phyloP scores from a whole-genome alignment of 1,140 invertebrate species.

The Chymomyza costata region DNA sequence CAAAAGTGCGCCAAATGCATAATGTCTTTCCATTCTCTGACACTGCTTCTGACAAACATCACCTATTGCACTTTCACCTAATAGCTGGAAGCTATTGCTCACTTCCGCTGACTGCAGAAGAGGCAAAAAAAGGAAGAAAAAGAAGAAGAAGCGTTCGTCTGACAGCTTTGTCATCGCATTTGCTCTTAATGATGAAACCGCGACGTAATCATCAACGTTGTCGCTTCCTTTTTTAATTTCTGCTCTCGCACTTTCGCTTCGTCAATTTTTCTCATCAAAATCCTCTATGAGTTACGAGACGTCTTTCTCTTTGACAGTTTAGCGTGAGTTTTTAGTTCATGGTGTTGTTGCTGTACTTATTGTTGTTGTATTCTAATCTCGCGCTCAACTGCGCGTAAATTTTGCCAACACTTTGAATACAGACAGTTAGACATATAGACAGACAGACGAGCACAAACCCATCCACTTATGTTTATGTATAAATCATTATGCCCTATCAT shows the following conservation, averaged over 20 bases:
- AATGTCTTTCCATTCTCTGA: too few relatives aligned
- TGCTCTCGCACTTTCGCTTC: constrained; percentile 52
- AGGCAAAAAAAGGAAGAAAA: too few relatives aligned
- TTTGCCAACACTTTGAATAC: constrained; percentile 14
- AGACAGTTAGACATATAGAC: too few relatives aligned
- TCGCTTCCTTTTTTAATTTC: constrained; percentile 59
- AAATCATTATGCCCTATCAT: constrained; percentile 3
- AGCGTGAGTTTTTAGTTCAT: constrained; percentile 48
- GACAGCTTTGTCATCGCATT: too few relatives aligned
- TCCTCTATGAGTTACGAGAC: constrained; percentile 41
- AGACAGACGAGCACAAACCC: too few relatives aligned
- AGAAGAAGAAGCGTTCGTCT: too few relatives aligned
- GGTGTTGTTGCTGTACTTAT: constrained; percentile 9
- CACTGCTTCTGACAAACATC: too few relatives aligned
- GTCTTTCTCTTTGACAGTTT: constrained; percentile 55
- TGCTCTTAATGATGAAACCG: constrained; percentile 5
- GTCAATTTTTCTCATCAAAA: constrained; percentile 64
- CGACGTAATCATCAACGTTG: background rate
- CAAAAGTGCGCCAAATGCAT: too few relatives aligned
- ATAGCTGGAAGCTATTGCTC: too few relatives aligned
- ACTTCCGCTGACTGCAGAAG: too few relatives aligned
- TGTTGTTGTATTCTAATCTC: constrained; percentile 48
- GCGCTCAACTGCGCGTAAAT: constrained; percentile 39
- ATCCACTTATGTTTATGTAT: too few relatives aligned
- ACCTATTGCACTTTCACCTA: constrained; percentile 53